Conservation (phyloP, 2,113 vertebrate genomes). For the Micronycteris hirsuta region DNA sequence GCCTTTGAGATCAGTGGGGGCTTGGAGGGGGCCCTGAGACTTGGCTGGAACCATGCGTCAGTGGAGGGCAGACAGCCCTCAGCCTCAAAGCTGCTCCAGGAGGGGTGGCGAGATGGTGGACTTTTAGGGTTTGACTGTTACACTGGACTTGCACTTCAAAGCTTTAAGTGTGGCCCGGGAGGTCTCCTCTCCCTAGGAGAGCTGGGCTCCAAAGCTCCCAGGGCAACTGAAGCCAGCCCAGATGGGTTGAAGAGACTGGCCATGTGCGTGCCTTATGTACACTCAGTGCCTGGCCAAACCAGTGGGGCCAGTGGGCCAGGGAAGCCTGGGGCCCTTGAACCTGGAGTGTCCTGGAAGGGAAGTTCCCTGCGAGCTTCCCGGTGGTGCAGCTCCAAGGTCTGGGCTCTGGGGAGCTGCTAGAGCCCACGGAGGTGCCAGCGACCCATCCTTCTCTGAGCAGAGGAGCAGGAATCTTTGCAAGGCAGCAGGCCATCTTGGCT, state of each 20-base stretch:
- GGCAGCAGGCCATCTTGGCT: background rate
- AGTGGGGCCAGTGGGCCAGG: background rate
- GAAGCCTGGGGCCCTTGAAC: background rate
- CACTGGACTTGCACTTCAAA: slow-evolving; percentile 27
- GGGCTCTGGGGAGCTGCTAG: background rate
- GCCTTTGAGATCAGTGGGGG: slow-evolving; percentile 17
- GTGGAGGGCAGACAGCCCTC: background rate
- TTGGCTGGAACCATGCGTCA: background rate
- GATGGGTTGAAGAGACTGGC: background rate
- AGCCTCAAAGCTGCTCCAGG: slow-evolving; percentile 11
- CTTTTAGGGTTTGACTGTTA: slow-evolving; percentile 51
- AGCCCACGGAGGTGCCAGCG: background rate
- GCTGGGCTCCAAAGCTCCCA: background rate
- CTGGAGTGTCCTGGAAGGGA: background rate
- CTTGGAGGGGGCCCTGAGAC: background rate
- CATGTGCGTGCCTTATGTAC: background rate
- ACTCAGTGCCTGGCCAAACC: background rate
- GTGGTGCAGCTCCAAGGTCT: background rate
- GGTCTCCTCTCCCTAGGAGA: background rate
- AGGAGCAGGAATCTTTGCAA: slow-evolving; percentile 51
- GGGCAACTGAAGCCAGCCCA: background rate
- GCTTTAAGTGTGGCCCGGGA: slow-evolving; percentile 45
- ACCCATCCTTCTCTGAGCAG: slow-evolving; percentile 12
- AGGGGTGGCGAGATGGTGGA: background rate
- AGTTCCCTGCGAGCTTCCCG: background rate